Conservation (phyloP, 2,797 vertebrate species). For the Sitta carolinensis region DNA sequence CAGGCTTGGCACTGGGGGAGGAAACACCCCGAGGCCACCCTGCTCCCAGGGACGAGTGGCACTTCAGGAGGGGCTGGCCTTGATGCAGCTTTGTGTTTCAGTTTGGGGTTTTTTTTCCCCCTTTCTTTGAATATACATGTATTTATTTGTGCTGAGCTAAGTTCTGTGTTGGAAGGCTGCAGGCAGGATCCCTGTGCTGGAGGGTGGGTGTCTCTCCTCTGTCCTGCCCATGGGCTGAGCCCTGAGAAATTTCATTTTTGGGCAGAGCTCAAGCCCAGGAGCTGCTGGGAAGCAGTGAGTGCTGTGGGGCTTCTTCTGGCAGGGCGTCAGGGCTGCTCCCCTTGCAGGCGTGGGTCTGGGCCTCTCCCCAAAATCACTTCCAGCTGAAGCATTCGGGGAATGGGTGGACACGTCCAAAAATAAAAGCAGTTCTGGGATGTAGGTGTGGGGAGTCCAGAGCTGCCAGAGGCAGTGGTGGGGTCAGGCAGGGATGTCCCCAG, state of each 20-base stretch:
- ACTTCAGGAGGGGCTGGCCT: not conserved
- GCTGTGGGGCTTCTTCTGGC: not conserved
- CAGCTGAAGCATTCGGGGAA: not conserved
- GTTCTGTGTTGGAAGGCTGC: not conserved
- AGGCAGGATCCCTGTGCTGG: not conserved
- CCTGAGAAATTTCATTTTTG: not conserved
- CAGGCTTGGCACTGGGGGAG: not conserved
- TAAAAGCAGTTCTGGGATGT: not conserved
- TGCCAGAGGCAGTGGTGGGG: not conserved
- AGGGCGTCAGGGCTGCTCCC: accelerated
- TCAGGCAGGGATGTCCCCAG: not conserved
- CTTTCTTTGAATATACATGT: not conserved
- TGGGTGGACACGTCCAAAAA: not conserved
- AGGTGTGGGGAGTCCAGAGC: not conserved
- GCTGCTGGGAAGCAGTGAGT: not conserved
- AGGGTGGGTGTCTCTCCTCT: accelerated
- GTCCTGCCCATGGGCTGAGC: not conserved
- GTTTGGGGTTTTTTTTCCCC: not conserved
- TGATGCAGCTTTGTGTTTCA: not conserved
- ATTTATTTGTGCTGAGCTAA: not conserved
- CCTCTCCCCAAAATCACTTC: not conserved
- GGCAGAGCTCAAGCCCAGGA: not conserved
- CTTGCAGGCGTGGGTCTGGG: not conserved
- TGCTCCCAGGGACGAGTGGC: not conserved
- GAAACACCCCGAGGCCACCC: not conserved